These are phyloP conservation scores for Aethina tumida DNA, from an alignment of 1,140 invertebrate species.

Conservation along the genomic window DNA sequence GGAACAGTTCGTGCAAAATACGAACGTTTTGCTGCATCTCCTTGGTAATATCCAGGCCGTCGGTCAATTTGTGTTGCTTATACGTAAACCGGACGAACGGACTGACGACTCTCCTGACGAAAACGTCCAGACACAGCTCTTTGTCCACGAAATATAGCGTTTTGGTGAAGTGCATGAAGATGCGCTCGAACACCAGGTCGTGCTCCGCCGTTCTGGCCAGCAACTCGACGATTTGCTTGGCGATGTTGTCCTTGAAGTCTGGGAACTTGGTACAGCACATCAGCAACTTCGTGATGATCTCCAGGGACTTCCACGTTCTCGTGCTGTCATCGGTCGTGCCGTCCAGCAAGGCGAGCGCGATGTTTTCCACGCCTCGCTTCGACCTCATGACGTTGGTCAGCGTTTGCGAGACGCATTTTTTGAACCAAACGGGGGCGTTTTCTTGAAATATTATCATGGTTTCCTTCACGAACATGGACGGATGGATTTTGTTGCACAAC, in stretches of 20 bases:
- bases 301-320: conserved; percentile 54
- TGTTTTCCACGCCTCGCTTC: conserved; percentile 48
- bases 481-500: conserved; percentile 47
- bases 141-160: conserved; percentile 41
- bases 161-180: conserved; percentile 37
- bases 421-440: conserved; percentile 53
- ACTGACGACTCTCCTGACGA: conserved; percentile 36
- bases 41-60: conserved; percentile 25
- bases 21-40: conserved; percentile 38
- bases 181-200: conserved; percentile 9
- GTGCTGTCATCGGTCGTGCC: conserved; percentile 43
- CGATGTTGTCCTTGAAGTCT: conserved; percentile 44
- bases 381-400: conserved; percentile 46
- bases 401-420: conserved; percentile 46
- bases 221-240: conserved; percentile 40
- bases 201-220: conserved; percentile 31
- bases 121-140: conserved; percentile 34
- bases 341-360: conserved; percentile 52
- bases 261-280: conserved; percentile 39
- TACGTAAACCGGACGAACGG: conserved; percentile 34
- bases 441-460: conserved; percentile 51
- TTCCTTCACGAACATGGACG: conserved; percentile 54
- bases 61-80: conserved; percentile 22
- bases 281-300: conserved; percentile 54
- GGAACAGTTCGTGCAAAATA: conserved; percentile 37